Conservation (phyloP, 2,113 vertebrate genomes). For the Leptocoma aspasia region DNA sequence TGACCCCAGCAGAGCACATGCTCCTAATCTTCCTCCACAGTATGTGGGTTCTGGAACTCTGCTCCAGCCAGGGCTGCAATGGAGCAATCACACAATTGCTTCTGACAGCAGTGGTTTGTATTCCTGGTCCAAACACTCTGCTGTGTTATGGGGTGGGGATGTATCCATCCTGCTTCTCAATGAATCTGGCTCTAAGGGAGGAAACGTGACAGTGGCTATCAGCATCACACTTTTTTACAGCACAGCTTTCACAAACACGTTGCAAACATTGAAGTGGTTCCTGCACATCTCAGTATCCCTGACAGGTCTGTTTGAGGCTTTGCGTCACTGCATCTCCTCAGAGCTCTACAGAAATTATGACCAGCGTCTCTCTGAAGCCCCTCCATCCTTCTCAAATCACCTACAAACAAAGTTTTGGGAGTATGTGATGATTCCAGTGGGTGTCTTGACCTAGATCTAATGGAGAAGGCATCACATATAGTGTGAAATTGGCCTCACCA, state of each 20-base stretch:
- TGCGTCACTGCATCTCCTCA: background rate
- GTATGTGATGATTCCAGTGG: background rate
- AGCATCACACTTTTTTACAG: background rate
- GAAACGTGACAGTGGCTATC: background rate
- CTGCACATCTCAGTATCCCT: background rate
- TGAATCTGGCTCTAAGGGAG: background rate
- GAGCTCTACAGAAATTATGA: background rate
- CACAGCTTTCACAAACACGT: rapidly evolving
- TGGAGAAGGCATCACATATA: background rate
- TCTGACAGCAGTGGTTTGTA: background rate
- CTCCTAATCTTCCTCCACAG: background rate
- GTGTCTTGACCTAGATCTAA: background rate
- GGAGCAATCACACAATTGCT: background rate
- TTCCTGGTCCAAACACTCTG: background rate
- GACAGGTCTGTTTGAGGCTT: background rate
- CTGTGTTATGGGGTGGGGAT: background rate
- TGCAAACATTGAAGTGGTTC: background rate
- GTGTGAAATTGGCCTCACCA: background rate
- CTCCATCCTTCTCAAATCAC: background rate
- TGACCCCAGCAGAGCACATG: background rate
- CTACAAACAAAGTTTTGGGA: background rate
- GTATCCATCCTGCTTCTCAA: background rate
- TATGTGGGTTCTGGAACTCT: background rate
- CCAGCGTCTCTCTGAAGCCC: background rate
- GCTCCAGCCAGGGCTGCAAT: background rate